phyloP scores from a whole-genome alignment of 1,140 invertebrate species.

The Drosophila sulfurigaster region DNA sequence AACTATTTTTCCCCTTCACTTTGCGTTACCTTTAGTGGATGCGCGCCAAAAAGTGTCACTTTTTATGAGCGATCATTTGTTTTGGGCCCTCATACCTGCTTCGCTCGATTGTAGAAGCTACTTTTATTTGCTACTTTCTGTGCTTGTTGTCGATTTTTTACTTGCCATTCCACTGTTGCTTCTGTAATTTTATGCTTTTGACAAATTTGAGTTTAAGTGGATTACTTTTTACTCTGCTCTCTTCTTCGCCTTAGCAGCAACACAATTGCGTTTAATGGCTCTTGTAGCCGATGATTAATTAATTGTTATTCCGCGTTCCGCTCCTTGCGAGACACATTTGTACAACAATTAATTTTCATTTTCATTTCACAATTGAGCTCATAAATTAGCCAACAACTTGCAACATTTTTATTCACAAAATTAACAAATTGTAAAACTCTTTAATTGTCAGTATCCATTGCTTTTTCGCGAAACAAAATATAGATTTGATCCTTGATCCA shows the following conservation, averaged over 20 bases:
- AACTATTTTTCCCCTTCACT: background rate
- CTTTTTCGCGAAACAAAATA: conserved; percentile 94
- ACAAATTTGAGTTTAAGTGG: conserved; percentile 81
- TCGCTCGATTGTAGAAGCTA: conserved; percentile 20
- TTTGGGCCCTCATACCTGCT: conserved; percentile 17
- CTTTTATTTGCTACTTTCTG: conserved; percentile 59
- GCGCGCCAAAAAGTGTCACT: conserved; percentile 75
- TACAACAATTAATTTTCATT: conserved; percentile 70
- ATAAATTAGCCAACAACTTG: conserved; percentile 38
- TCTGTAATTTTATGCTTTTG: conserved; percentile 74
- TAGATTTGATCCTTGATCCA: conserved; percentile 99
- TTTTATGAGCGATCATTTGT: conserved; percentile 83
- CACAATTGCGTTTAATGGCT: conserved; percentile 37
- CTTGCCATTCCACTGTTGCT: conserved; percentile 17
- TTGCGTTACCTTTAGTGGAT: conserved; percentile 38
- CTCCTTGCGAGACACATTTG: conserved; percentile 33
- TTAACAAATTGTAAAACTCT: conserved; percentile 6
- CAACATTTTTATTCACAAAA: conserved; percentile 23
- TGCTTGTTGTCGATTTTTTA: conserved; percentile 61
- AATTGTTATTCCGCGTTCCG: conserved; percentile 51
- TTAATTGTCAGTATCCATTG: conserved; percentile 81
- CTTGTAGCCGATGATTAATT: conserved; percentile 68
- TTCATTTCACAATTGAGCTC: conserved; percentile 42
- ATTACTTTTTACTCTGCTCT: conserved; percentile 66
- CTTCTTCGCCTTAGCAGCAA: background rate